Percentiles rank a stretch among this genome's conserved stretches.
Conservation (phyloP, 2,888 invertebrate genomes). For the Drosophila formosana region DNA sequence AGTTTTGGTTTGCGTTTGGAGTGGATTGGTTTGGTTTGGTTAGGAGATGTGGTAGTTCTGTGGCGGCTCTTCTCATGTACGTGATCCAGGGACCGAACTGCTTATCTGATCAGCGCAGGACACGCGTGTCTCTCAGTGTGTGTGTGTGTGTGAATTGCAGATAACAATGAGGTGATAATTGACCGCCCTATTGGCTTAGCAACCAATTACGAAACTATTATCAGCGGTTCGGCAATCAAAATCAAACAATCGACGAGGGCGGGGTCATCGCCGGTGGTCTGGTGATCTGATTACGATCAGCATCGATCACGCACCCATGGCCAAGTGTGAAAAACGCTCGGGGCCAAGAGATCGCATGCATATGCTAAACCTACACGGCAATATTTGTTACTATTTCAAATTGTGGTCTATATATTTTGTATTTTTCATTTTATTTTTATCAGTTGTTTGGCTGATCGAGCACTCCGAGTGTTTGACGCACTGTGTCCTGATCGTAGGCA, state of each 20-base stretch:
- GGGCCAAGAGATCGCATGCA: slow-evolving; percentile 37
- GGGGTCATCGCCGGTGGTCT: slow-evolving; percentile 65
- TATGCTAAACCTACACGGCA: slow-evolving; percentile 42
- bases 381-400: background rate
- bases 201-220: slow-evolving; percentile 73
- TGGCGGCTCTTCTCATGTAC: slow-evolving; percentile 65
- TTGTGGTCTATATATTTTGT: slow-evolving; percentile 7
- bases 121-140: slow-evolving; percentile 41
- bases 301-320: slow-evolving; percentile 58
- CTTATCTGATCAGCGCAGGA: slow-evolving; percentile 70
- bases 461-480: slow-evolving; percentile 63
- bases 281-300: slow-evolving; percentile 50
- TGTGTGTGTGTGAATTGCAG: slow-evolving; percentile 34
- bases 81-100: slow-evolving; percentile 50
- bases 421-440: slow-evolving; percentile 37
- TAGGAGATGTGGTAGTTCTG: slow-evolving; percentile 48
- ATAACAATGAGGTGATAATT: slow-evolving; percentile 83
- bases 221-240: slow-evolving; percentile 60
- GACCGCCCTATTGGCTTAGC: slow-evolving; percentile 73
- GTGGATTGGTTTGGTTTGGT: slow-evolving; percentile 14
- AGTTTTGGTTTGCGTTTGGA: background rate
- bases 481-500: slow-evolving; percentile 84
- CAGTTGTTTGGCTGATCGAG: slow-evolving; percentile 57
- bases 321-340: slow-evolving; percentile 67
- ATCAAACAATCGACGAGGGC: slow-evolving; percentile 59